Evolutionary conservation across 1,140 invertebrate species (phyloP), one percentile per base, ranked within the genome.

Genomic region (Pachyrhynchus sulphureomaculatus): DNA sequence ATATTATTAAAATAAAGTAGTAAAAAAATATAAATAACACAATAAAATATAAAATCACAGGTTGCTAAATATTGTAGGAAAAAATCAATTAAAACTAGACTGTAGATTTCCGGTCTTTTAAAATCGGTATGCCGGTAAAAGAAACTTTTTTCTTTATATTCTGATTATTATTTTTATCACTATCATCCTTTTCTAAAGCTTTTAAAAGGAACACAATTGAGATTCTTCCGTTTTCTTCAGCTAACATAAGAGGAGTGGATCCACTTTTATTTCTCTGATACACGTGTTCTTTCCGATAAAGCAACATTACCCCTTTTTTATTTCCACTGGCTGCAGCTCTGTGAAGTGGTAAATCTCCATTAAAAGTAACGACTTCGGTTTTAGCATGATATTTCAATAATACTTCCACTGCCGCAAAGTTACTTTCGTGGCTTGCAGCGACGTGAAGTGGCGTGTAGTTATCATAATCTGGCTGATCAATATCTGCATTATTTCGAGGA

Each of bases 341-440:
- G 34, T 69, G 68, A 8, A 69, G 34, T 18, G 68, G 58, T 12
- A 62, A 33, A 60, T 67, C 68, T n/a, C 68, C 68, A 39, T 65
- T 57, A n/a, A 58, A 42, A 32, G 68, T 67, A 18, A 26, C 20
- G 12, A 41, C 9, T 8, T 59, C 23, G 9, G 15, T 24, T 6
- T 17, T 24, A 1, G 65, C 65, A 13, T 47, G 45, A 15, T 62
- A 32, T 36, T 57, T 55, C 10, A 69, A 18, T 24, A 69, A 44
- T 9, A 63, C 21, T 20, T 59, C 52, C 2, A 67, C 37, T 8
- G 66, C 10, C 8, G 59, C 42, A n/a, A 6, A 23, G 23, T 49
- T 62, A 9, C n/a, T 15, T 39, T 56, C 56, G 8, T 44, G 33
- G n/a, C 15, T 39, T 13, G 68, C 62, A 10, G 68, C 68, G 4